Evolutionary conservation across 2,888 invertebrate genomes (phyloP).

Genomic region (Tribolium freemani): DNA sequence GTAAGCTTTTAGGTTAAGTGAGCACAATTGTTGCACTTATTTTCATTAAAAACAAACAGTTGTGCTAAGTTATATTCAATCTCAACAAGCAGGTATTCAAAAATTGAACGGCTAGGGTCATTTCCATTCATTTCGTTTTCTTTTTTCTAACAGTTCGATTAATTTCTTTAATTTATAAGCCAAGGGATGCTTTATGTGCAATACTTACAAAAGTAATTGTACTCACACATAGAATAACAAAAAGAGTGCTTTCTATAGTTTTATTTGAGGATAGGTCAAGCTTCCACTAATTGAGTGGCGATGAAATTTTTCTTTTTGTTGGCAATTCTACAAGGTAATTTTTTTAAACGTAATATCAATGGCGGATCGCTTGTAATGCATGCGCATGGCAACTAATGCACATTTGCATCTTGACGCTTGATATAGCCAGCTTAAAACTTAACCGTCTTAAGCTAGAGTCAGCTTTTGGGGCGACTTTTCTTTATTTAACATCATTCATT

Average conservation of each 20-base stretch:
- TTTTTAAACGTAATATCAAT: conserved; percentile 1
- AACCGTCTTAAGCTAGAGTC: conserved; percentile 14
- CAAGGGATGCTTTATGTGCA: conserved; percentile 66
- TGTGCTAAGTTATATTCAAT: conserved; percentile 12
- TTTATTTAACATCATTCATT: conserved; percentile 48
- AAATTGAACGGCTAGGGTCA: conserved; percentile 52
- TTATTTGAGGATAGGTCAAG: conserved; percentile 22
- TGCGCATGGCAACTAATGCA: conserved; percentile 36
- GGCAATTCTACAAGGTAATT: neutral
- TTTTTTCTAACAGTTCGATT: conserved; percentile 48
- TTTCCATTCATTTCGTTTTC: conserved; percentile 54
- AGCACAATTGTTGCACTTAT: conserved; percentile 30
- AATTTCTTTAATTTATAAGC: conserved; percentile 57
- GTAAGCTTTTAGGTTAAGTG: conserved; percentile 55
- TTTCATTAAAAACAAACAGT: conserved; percentile 1
- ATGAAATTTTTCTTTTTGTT: conserved; percentile 14
- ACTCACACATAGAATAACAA: conserved; percentile 4
- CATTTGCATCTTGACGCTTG: conserved; percentile 36
- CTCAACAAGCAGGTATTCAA: conserved; percentile 53
- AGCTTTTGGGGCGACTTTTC: conserved; percentile 33
- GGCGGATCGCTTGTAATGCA: conserved; percentile 27
- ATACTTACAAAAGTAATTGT: conserved; percentile 19
- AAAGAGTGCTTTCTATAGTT: conserved; percentile 6
- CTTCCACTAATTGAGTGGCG: conserved; percentile 25
- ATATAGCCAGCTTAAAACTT: conserved; percentile 10